These are phyloP conservation scores for Cichlasoma orientale DNA, from an alignment of 2,797 vertebrate genomes.

Conservation along the genomic window DNA sequence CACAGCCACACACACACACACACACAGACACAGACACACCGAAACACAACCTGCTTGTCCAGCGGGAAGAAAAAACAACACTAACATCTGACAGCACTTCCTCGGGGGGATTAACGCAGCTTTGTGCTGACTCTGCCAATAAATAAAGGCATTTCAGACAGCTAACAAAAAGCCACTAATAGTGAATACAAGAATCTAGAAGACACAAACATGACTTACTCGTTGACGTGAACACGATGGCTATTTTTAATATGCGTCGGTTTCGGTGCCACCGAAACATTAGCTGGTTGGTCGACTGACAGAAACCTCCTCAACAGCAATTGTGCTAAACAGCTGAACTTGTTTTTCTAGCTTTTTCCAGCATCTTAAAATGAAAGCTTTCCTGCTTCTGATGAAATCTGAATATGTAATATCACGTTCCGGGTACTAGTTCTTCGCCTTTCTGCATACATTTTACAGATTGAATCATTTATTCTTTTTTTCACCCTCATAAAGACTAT, in stretches of 20 bases:
- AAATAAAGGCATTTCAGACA: slow-evolving; percentile 11
- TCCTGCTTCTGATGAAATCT: not conserved
- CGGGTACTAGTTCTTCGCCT: not conserved
- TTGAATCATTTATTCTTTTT: not conserved
- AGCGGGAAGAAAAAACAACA: slow-evolving; percentile 21
- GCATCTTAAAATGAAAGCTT: not conserved
- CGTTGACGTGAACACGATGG: not conserved
- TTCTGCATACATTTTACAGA: not conserved
- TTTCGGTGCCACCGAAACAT: not conserved
- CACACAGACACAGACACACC: not conserved
- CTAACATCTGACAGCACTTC: slow-evolving; percentile 38
- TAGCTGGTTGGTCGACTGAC: not conserved
- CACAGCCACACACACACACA: slow-evolving; percentile 6
- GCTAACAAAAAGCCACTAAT: not conserved
- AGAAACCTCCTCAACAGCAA: not conserved
- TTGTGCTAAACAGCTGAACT: not conserved
- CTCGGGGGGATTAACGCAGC: slow-evolving; percentile 24
- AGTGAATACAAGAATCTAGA: not conserved
- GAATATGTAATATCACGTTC: not conserved
- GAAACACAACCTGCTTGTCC: slow-evolving; percentile 38
- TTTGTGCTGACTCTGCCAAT: slow-evolving; percentile 36
- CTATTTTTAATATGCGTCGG: not conserved
- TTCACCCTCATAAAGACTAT: not conserved
- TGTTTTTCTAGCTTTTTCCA: not conserved
- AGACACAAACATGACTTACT: not conserved